Percentiles rank a stretch among this genome's conserved stretches.
Conservation (phyloP, 1,140 invertebrate species). For the Hypsibius dujardini region DNA sequence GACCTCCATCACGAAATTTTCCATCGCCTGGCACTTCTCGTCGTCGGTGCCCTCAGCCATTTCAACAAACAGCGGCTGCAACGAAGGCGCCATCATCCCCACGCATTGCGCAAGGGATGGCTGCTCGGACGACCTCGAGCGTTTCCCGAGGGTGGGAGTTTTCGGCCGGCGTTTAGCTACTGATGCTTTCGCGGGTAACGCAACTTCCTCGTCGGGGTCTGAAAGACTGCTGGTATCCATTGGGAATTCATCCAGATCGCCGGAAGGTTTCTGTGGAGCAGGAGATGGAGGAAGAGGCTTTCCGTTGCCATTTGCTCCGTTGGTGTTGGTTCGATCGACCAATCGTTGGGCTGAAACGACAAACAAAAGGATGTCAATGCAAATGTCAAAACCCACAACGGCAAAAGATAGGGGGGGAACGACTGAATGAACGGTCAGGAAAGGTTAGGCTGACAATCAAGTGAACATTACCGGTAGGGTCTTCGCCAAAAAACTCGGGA, state of each 20-base stretch:
- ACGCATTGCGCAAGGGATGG: constrained; percentile 21
- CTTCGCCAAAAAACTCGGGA: constrained; percentile 60
- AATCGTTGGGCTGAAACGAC: too few species aligned
- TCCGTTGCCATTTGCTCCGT: constrained; percentile 14
- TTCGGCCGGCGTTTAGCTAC: too few species aligned
- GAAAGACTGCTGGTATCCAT: too few species aligned
- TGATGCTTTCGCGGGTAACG: too few species aligned
- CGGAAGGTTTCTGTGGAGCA: constrained; percentile 16
- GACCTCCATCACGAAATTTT: constrained; percentile 47
- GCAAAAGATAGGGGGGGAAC: constrained; percentile 17
- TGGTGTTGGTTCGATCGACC: constrained; percentile 19
- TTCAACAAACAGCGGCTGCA: not conserved
- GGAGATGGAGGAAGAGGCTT: not conserved
- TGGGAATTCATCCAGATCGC: too few species aligned
- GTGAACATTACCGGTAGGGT: too few species aligned
- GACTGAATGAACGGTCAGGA: constrained; percentile 15
- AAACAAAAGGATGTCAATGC: too few species aligned
- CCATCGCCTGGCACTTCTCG: constrained; percentile 44
- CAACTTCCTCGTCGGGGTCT: too few species aligned
- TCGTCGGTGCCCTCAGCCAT: not conserved
- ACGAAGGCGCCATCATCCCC: constrained; percentile 39
- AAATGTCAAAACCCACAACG: too few species aligned
- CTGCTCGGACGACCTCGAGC: too few species aligned
- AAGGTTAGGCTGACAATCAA: too few species aligned
- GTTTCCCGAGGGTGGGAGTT: too few species aligned